Evolutionary conservation across 2,113 vertebrate genomes (phyloP).

Genomic region (Regulus satrapa): DNA sequence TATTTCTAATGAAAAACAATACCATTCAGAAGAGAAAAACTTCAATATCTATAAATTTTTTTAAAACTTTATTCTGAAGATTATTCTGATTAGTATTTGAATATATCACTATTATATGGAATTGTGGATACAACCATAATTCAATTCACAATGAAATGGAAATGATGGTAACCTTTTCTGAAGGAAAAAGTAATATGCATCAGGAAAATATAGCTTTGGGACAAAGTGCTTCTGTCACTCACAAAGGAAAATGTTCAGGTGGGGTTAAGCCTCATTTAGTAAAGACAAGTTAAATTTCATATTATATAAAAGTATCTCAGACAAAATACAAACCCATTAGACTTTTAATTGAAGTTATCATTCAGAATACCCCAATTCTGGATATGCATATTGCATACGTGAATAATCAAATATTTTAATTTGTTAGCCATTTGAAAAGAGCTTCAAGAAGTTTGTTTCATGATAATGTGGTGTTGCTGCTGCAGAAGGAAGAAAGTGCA

Average conservation of each 20-base stretch:
- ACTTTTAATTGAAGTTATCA: not conserved
- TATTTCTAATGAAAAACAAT: not conserved
- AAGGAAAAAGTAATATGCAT: not conserved
- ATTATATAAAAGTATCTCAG: not conserved
- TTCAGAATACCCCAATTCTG: not conserved
- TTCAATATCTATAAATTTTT: accelerated
- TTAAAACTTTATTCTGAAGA: not conserved
- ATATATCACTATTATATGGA: not conserved
- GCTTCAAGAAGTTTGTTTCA: not conserved
- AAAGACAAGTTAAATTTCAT: not conserved
- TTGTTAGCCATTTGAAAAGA: not conserved
- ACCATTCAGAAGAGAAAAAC: not conserved
- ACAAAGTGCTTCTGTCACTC: not conserved
- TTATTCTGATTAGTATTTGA: not conserved
- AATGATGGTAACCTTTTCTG: not conserved
- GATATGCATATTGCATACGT: not conserved
- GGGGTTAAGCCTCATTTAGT: not conserved
- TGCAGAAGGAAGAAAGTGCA: not conserved
- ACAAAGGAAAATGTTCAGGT: not conserved
- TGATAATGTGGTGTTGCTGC: not conserved
- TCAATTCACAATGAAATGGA: not conserved
- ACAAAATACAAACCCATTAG: not conserved
- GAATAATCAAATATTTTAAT: not conserved
- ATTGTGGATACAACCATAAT: not conserved
- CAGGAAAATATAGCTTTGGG: not conserved